Conservation (phyloP, 1,140 invertebrate genomes). For the Tetramorium alpestre region DNA sequence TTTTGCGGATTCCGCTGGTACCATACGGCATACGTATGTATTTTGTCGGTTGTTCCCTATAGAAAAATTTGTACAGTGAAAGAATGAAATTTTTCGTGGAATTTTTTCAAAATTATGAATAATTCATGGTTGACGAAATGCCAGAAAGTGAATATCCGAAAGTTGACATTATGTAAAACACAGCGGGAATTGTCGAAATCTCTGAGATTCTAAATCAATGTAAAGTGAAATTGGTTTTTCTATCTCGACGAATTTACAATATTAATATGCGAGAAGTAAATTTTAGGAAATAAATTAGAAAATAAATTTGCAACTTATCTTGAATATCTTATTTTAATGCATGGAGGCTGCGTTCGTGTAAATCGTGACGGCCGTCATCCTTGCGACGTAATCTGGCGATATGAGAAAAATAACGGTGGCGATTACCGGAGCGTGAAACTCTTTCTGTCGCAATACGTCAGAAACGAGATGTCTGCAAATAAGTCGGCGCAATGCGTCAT, state of each 20-base stretch:
- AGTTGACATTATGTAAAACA: background rate
- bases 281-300: background rate
- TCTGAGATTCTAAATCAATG: background rate
- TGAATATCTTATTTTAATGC: background rate
- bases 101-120: slow-evolving; percentile 10
- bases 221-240: background rate
- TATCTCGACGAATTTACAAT: background rate
- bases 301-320: background rate
- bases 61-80: background rate
- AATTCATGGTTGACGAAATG: slow-evolving; percentile 8
- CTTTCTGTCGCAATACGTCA: slow-evolving; percentile 25
- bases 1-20: background rate
- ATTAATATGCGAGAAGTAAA: background rate
- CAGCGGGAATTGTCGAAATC: background rate
- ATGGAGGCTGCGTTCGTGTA: background rate
- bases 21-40: background rate
- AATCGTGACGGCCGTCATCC: background rate
- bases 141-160: slow-evolving; percentile 3
- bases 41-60: background rate
- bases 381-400: slow-evolving; percentile 15
- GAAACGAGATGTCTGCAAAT: slow-evolving; percentile 23
- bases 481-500: slow-evolving; percentile 38
- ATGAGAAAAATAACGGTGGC: slow-evolving; percentile 10
- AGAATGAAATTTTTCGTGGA: background rate
- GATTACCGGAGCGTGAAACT: slow-evolving; percentile 11